Evolutionary conservation across 2,888 invertebrate species (phyloP).

Genomic region (Ormyrus rosae): DNA sequence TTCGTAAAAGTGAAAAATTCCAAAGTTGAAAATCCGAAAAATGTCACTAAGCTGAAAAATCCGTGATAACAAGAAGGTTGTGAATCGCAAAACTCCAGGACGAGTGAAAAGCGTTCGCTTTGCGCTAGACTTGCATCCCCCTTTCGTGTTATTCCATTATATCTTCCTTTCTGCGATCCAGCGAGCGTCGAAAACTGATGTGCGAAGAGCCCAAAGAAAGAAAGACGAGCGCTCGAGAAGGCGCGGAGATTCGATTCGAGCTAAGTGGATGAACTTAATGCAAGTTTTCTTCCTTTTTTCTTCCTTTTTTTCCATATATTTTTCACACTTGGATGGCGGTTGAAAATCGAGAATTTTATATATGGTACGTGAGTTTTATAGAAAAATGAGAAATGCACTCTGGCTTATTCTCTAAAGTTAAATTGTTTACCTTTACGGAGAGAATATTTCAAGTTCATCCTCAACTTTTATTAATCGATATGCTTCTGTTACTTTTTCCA

Average conservation of each 20-base stretch:
- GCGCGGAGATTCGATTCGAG: slow-evolving; percentile 48
- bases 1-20: too few relatives aligned
- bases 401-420: too few relatives aligned
- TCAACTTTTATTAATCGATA: too few relatives aligned
- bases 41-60: too few relatives aligned
- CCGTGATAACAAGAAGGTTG: neutral
- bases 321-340: slow-evolving; percentile 43
- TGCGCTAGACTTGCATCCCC: slow-evolving; percentile 21
- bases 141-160: slow-evolving; percentile 53
- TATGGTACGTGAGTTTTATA: slow-evolving; percentile 53
- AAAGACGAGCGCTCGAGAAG: neutral
- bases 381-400: neutral
- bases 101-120: neutral
- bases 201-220: neutral
- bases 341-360: slow-evolving; percentile 5
- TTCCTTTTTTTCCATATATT: neutral
- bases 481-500: too few relatives aligned
- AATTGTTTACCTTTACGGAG: too few relatives aligned
- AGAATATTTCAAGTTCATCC: too few relatives aligned
- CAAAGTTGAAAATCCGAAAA: too few relatives aligned
- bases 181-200: slow-evolving; percentile 9
- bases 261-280: slow-evolving; percentile 56
- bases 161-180: slow-evolving; percentile 5
- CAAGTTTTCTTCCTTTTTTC: slow-evolving; percentile 2
- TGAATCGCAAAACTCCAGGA: neutral